Evolutionary conservation across 2,888 invertebrate genomes (phyloP).

Genomic region (Eupsilia transversa): DNA sequence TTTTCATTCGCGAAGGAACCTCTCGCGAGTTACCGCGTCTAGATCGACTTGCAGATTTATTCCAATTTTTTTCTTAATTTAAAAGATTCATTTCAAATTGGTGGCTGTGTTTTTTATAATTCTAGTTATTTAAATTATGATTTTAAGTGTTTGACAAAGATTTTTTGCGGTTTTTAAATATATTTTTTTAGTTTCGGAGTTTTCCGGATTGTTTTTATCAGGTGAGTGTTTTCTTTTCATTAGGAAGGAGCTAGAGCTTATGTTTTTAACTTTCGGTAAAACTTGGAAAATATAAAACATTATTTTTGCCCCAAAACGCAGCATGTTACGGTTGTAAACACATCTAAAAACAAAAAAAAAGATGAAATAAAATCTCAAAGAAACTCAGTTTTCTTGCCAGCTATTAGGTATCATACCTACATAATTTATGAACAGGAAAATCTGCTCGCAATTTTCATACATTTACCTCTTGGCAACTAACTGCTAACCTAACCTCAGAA

Average conservation of each 20-base stretch:
- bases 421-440: conserved; percentile 1
- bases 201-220: conserved; percentile 26
- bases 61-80: not conserved
- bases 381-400: not conserved
- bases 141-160: not conserved
- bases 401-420: too few relatives aligned
- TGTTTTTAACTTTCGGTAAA: not conserved
- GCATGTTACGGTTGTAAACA: too few relatives aligned
- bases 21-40: conserved; percentile 18
- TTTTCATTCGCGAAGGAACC: conserved; percentile 31
- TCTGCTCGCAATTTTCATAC: not conserved
- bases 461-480: not conserved
- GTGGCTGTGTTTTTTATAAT: not conserved
- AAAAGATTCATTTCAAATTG: not conserved
- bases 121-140: not conserved
- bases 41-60: not conserved
- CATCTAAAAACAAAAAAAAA: not conserved
- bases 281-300: too few relatives aligned
- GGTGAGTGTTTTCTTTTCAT: conserved; percentile 26
- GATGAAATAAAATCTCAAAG: too few relatives aligned
- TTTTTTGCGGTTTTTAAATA: not conserved
- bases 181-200: not conserved
- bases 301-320: not conserved
- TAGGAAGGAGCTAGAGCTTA: not conserved
- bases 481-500: not conserved